Evolutionary conservation across 2,888 invertebrate species (phyloP).

Genomic region (Agrochola lota): DNA sequence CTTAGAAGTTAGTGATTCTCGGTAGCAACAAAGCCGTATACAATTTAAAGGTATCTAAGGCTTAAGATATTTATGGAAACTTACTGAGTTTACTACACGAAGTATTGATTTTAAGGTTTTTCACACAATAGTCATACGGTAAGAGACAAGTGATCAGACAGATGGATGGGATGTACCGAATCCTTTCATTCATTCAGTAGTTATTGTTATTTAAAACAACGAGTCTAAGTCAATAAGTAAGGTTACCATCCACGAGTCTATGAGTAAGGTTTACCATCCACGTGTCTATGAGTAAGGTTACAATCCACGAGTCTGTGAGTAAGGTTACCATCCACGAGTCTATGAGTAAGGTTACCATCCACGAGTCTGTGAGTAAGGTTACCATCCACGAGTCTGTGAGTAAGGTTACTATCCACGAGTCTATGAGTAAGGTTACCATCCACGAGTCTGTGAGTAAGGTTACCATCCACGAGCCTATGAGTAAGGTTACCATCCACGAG

Average conservation of each 20-base stretch:
- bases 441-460: too few relatives aligned
- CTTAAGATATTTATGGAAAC: background rate
- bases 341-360: too few relatives aligned
- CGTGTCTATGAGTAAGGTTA: conserved; percentile 1
- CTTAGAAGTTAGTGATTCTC: too few relatives aligned
- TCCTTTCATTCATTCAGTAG: background rate
- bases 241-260: background rate
- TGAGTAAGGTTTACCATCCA: conserved; percentile 1
- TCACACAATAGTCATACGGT: background rate
- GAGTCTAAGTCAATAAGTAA: background rate
- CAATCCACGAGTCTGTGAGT: too few relatives aligned
- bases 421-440: too few relatives aligned
- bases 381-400: too few relatives aligned
- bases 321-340: too few relatives aligned
- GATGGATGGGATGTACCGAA: background rate
- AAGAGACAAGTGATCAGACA: background rate
- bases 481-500: too few relatives aligned
- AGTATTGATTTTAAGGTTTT: background rate
- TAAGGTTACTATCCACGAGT: too few relatives aligned
- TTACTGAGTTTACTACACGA: background rate
- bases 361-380: too few relatives aligned
- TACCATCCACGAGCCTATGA: too few relatives aligned
- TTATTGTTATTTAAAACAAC: background rate
- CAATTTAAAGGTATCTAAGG: background rate
- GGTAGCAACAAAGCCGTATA: too few relatives aligned